A percentile compares a stretch with the other conserved stretches of the same genome.
Conservation (phyloP, 2,797 vertebrate genomes). For the Bradypodion pumilum region DNA sequence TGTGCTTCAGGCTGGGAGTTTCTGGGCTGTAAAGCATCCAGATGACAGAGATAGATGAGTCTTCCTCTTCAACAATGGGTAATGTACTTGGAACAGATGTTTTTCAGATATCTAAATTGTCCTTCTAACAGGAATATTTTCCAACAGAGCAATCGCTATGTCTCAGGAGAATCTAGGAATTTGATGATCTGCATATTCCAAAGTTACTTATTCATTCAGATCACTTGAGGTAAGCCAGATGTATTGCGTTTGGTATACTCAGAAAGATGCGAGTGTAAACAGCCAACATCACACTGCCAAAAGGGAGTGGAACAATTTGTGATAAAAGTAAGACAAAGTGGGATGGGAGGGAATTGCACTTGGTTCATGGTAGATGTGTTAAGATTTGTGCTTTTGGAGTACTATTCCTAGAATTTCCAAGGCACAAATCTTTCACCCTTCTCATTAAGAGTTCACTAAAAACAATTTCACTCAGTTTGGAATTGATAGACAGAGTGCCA, state of each 20-base stretch:
- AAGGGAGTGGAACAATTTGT: neutral
- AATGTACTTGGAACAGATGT: conserved; percentile 1
- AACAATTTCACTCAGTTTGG: no score
- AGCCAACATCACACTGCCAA: neutral
- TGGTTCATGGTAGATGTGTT: neutral
- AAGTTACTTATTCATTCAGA: neutral
- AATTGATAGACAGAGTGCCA: no score
- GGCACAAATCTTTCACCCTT: no score
- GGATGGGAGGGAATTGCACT: neutral
- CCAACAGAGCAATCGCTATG: neutral
- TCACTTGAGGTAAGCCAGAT: neutral
- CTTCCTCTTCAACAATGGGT: conserved; percentile 14
- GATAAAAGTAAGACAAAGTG: neutral
- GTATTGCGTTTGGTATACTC: neutral
- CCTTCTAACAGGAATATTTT: conserved; percentile 24
- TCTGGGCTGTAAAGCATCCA: conserved; percentile 12
- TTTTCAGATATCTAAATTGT: conserved; percentile 27
- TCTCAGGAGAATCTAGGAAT: neutral
- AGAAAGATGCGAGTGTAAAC: neutral
- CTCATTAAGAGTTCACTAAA: neutral
- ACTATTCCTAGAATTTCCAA: no score
- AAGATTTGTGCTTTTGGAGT: neutral
- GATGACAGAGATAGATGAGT: conserved; percentile 18
- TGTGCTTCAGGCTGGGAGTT: conserved; percentile 11
- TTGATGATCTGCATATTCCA: neutral